Evolutionary conservation across 64 coral and sea anemone genomes (phyloP), one percentile per base, ranked within the genome.

Genomic region (Actinia tenebrosa): DNA sequence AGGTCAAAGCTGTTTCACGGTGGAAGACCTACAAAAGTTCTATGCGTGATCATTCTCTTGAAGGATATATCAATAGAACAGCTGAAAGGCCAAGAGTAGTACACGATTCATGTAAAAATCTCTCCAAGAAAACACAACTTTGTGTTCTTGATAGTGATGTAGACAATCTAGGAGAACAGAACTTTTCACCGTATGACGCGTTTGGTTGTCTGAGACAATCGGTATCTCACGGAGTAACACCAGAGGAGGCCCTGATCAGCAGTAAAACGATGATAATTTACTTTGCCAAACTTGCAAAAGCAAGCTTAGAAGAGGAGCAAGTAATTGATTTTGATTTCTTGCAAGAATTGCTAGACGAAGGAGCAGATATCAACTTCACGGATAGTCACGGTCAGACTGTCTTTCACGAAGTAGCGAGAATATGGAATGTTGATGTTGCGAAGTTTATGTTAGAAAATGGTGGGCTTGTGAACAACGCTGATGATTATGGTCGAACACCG

Each of bases 361-460:
- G 97, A 3, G 97, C 97, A 10, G 97, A 99, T 93, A 82, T 99
- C 9, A 99, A 99, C 60, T 95, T 99, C 47, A 83, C 60, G 25
- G 97, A 99, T 83, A 87, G 91, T 5, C 86, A 95, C 44, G 97
- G 97, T 20, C 97, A 99, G 86, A 95, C 88, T 0, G 64, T 99
- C 58, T 88, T 99, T 52, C 97, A 99, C 30, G 97, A 99, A 90
- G 97, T 95, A 3, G 90, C 93, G 42, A 88, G 97, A 44, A 95
- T 95, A 60, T 99, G 97, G 97, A 91, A 99, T 64, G 80, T 90
- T 47, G 97, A 99, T 91, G 93, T 99, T 2, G 97, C 97, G 3
- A 88, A 86, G 56, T 99, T 95, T 83, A 15, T 95, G 59, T 88
- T 95, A 23, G 97, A 99, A 71, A 99, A 99, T 62, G 97, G 97